Evolutionary conservation across 2,888 invertebrate species (phyloP), one percentile per base, ranked within the genome.

Genomic region (Empis stercorea): DNA sequence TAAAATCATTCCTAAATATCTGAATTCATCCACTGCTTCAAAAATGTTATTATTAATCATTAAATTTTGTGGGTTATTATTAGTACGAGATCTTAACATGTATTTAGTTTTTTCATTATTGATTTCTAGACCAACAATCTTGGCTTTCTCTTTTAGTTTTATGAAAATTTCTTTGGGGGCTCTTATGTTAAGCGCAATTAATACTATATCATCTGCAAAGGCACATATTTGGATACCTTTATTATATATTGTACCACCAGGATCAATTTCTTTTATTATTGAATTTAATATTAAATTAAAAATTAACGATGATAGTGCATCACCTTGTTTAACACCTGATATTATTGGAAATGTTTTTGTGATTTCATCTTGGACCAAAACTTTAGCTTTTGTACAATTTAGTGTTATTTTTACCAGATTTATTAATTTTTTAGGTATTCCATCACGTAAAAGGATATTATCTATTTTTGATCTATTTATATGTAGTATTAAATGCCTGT

Each of bases 391-490:
- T 42, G 42, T 46, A 37, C 30, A 30, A 30, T 30, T 23, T 10
- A 46, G 20, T 17, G 42, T 30, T 27, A 46, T 42, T 13, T 43
- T 47, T 13, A 47, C n/a, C n/a, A 43, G 38, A 32, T 42, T 38
- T 14, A 30, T n/a, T 3, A 47, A 30, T 30, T 43, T 43, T 43
- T 7, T 20, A 14, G 43, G 43, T 6, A 47, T 47, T 13, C 37
- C 44, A 17, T 34, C 32, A 34, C 6, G 40, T 43, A 43, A 15
- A 27, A 47, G 43, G 6, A 38, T 36, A 3, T 13, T 15, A 13
- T 42, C 32, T 38, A 41, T 39, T 40, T 30, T 32, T 6, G 38
- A 10, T 30, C 27, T 13, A 10, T 30, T 38, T 13, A 45, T 16
- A 37, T 39, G n/a, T n/a, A n/a, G n/a, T 45, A 10, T 45, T n/a